A percentile compares a stretch with the other conserved stretches of the same genome.
Evolutionary conservation across 92 coral and sea anemone genomes (phyloP).

Genomic region (Nematostella vectensis): DNA sequence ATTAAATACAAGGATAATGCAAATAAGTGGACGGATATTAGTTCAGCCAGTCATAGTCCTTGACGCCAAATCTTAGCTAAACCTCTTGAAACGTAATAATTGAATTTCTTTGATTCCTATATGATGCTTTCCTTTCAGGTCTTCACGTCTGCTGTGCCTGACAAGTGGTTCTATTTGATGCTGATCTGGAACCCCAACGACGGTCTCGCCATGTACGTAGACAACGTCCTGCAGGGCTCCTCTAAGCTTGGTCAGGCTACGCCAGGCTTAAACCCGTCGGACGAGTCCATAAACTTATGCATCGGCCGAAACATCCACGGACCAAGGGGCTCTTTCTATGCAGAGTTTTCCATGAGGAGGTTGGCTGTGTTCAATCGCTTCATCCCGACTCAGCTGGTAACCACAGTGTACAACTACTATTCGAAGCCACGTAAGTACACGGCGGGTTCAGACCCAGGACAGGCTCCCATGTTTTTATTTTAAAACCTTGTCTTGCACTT

Average conservation of each 20-base stretch:
- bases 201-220: constrained; percentile 68
- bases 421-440: constrained; percentile 51
- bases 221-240: constrained; percentile 43
- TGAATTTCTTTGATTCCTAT: too few species aligned
- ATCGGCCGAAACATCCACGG: constrained; percentile 83
- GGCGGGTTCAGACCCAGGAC: background rate
- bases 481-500: too few species aligned
- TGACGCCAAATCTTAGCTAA: too few species aligned
- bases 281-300: constrained; percentile 65
- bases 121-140: too few species aligned
- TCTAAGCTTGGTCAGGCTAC: constrained; percentile 40
- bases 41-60: too few species aligned
- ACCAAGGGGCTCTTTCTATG: constrained; percentile 61
- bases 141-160: constrained; percentile 33
- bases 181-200: constrained; percentile 71
- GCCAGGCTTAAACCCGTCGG: constrained; percentile 28
- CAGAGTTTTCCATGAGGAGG: constrained; percentile 68
- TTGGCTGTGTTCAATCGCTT: constrained; percentile 77
- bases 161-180: constrained; percentile 69
- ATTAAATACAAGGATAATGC: too few species aligned
- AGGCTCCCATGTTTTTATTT: too few species aligned
- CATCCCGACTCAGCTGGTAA: constrained; percentile 47
- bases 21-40: too few species aligned
- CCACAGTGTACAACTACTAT: constrained; percentile 47
- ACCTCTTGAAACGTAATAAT: too few species aligned